These are phyloP conservation scores for Andrena trimmerana DNA, from an alignment of 2,888 invertebrate species.

Conservation along the genomic window DNA sequence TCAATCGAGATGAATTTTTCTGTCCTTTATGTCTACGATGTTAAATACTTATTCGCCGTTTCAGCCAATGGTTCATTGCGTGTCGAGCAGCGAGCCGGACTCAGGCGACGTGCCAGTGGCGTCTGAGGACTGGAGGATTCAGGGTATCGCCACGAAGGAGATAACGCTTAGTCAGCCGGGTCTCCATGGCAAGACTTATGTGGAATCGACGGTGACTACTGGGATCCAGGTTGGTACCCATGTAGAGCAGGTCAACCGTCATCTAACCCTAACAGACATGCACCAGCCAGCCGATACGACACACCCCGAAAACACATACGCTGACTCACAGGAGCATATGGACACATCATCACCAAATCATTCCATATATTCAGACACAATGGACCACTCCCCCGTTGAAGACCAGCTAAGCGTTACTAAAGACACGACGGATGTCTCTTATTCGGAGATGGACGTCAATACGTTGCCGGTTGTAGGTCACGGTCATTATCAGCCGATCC, in stretches of 20 bases:
- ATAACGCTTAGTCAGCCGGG: conserved; percentile 78
- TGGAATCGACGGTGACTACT: conserved; percentile 84
- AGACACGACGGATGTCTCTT: conserved; percentile 70
- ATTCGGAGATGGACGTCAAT: conserved; percentile 72
- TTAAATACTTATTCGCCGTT: conserved; percentile 53
- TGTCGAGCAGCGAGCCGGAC: conserved; percentile 94
- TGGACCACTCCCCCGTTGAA: conserved; percentile 76
- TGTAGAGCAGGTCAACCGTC: conserved; percentile 82
- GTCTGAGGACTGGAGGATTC: conserved; percentile 82
- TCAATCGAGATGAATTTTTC: too few species aligned
- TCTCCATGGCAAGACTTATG: conserved; percentile 81
- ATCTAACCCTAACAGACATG: conserved; percentile 84
- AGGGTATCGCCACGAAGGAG: conserved; percentile 80
- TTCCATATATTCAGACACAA: conserved; percentile 83
- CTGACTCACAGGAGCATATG: conserved; percentile 82
- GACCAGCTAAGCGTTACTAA: conserved; percentile 76
- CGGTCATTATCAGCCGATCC: conserved; percentile 78
- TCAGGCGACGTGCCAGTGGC: conserved; percentile 85
- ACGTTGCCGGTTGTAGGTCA: conserved; percentile 72
- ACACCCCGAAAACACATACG: conserved; percentile 83
- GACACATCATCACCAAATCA: conserved; percentile 83
- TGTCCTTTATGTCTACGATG: too few species aligned
- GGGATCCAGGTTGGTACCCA: conserved; percentile 85
- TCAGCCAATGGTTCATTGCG: conserved; percentile 94
- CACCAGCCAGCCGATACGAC: conserved; percentile 84